Base-by-base conservation (phyloP, 2,113 vertebrate genomes). In the Aleadryas rufinucha region DNA sequence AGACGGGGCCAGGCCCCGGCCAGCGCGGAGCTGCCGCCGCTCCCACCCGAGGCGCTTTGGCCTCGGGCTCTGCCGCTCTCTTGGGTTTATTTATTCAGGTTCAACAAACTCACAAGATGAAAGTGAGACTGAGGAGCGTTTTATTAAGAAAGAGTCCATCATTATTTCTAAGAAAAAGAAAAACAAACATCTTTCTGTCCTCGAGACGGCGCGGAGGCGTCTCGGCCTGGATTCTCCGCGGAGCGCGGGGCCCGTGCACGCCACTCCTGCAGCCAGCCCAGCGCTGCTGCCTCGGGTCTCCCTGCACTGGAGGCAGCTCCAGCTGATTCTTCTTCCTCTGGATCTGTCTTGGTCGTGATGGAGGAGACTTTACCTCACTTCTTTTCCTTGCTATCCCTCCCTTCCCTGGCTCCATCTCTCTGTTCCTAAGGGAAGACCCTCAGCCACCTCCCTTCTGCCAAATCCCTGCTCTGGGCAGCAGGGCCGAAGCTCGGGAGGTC, bases 131-230 rank as follows among this genome's bases (percentile, higher is more conserved):
- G 27, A 88, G 81, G 35, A 86, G 77, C 5, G 66, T 92, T 93
- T 94, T 95, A 95, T 96, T 94, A 94, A 92, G 87, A 91, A 97
- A 88, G 95, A 95, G 92, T 61, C 85, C 93, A 4, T 88, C 80
- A 78, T 96, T 93, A 95, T 80, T 89, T 72, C 64, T 3, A 78
- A 76, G 71, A 37, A 70, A 89, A 91, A 90, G 57, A 56, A 91
- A 93, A 72, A 16, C 89, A 94, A 79, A 59, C 54, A 37, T 21
- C 68, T 7, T 57, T 59, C 63, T 83, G 47, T 79, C 54, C 63
- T 17, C 3, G 39, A 21, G 90, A 80, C 31, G 35, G 85, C 6
- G 1, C 0, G 50, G 70, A 84, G 90, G 90, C 42, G 74, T 8
- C 59, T 45, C 1, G 18, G 71, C 59, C 88, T 23, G 79, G 54